A percentile compares a stretch with the other conserved stretches of the same genome.
phyloP scores from a whole-genome alignment of 2,113 vertebrate species.

The Spea multiplicata region DNA sequence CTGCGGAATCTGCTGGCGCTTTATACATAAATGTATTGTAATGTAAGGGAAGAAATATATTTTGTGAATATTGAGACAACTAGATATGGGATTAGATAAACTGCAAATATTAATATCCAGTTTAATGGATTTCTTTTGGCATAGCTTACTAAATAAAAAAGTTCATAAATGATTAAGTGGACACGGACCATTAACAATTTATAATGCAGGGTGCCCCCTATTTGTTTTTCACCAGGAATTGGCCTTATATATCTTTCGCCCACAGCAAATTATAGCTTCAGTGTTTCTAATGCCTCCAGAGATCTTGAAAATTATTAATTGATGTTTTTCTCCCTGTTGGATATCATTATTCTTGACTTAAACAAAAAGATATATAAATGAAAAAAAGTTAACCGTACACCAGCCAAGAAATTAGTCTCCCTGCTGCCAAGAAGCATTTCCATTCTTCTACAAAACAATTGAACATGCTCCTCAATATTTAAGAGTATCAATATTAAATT shows the following conservation, averaged over 20 bases:
- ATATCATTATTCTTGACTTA: conserved; percentile 57
- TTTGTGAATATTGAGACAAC: conserved; percentile 42
- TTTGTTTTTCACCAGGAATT: conserved; percentile 53
- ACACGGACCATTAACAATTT: conserved; percentile 34
- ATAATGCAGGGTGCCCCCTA: conserved; percentile 45
- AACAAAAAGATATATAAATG: conserved; percentile 40
- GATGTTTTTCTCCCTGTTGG: conserved; percentile 56
- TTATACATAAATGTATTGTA: too few relatives aligned
- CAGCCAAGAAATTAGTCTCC: conserved; percentile 48
- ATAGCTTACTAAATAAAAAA: conserved; percentile 30
- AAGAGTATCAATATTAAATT: conserved; percentile 49
- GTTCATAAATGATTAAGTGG: conserved; percentile 41
- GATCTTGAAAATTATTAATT: conserved; percentile 56
- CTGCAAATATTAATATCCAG: conserved; percentile 34
- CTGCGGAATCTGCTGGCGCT: too few relatives aligned
- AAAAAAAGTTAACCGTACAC: conserved; percentile 44
- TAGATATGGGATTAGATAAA: conserved; percentile 37
- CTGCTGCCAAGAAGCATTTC: conserved; percentile 40
- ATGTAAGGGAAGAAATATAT: conserved; percentile 36
- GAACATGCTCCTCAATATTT: conserved; percentile 54
- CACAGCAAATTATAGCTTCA: conserved; percentile 53
- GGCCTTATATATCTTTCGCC: conserved; percentile 50
- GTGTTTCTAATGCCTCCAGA: conserved; percentile 51
- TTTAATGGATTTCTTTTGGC: conserved; percentile 32
- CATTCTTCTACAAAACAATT: conserved; percentile 47